These are phyloP conservation scores for Acipenser ruthenus DNA, from an alignment of 2,797 vertebrate species.

Conservation along the genomic window DNA sequence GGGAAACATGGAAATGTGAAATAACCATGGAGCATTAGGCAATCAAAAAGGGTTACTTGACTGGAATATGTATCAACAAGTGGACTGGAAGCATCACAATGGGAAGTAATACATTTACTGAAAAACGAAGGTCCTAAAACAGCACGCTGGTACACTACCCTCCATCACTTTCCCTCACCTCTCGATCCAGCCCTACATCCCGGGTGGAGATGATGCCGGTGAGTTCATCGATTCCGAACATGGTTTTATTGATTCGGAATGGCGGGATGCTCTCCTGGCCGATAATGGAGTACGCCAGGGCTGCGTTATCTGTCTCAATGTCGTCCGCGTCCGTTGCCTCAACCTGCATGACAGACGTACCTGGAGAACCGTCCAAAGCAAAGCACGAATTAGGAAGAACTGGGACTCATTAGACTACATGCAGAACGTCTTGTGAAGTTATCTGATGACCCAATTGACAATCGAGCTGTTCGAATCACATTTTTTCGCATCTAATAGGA, in stretches of 20 bases:
- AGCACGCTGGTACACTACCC: no score
- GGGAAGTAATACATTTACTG: not conserved
- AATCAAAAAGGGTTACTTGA: no score
- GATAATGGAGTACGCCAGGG: conserved; percentile 74
- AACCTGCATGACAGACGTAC: conserved; percentile 77
- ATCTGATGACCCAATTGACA: no score
- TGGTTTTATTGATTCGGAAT: conserved; percentile 49
- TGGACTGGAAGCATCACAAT: not conserved
- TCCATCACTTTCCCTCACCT: conserved; percentile 52
- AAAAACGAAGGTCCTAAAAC: no score
- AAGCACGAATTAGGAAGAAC: not conserved
- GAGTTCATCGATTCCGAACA: conserved; percentile 80
- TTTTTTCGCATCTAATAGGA: no score
- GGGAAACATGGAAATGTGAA: no score
- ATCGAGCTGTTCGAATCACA: no score
- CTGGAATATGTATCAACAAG: not conserved
- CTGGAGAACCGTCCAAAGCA: conserved; percentile 39
- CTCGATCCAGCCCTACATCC: conserved; percentile 79
- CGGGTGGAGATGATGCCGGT: conserved; percentile 81
- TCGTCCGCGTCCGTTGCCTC: conserved; percentile 82
- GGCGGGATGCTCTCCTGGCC: conserved; percentile 60
- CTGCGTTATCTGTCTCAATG: conserved; percentile 79
- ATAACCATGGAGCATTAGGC: no score
- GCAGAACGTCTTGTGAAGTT: no score
- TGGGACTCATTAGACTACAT: no score